These are phyloP conservation scores for Anguilla japonica DNA, from an alignment of 2,113 vertebrate species.

Conservation along the genomic window DNA sequence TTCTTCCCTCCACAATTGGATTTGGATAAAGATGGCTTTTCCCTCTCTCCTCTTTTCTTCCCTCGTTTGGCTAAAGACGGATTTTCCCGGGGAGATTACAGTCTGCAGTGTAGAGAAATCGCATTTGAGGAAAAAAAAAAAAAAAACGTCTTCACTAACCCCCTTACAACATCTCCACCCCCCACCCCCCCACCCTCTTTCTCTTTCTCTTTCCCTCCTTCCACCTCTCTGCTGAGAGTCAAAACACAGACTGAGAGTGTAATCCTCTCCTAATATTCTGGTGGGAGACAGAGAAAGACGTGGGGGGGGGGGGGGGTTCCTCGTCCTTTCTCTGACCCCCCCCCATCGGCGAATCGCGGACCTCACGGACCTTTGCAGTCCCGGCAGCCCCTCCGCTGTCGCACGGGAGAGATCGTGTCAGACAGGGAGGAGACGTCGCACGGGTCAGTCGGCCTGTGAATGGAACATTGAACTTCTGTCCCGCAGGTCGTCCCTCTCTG, in stretches of 20 bases:
- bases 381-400: too few species aligned
- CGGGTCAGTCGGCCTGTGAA: too few species aligned
- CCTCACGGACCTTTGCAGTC: not conserved
- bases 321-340: conserved; percentile 39
- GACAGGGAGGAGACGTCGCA: too few species aligned
- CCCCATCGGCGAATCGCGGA: conserved; percentile 19
- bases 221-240: conserved; percentile 8
- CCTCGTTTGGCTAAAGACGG: conserved; percentile 70
- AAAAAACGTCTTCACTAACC: conserved; percentile 48
- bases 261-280: conserved; percentile 30
- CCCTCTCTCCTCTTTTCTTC: conserved; percentile 73
- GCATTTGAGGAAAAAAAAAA: conserved; percentile 41
- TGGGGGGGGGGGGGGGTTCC: conserved; percentile 52
- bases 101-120: conserved; percentile 38
- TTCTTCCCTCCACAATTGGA: conserved; percentile 74
- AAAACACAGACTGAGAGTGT: conserved; percentile 16
- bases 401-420: too few species aligned
- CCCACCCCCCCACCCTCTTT: not conserved
- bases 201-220: not conserved
- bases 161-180: conserved; percentile 34
- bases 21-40: conserved; percentile 78
- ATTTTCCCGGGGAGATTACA: conserved; percentile 73
- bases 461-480: too few species aligned
- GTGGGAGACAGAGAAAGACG: conserved; percentile 29
- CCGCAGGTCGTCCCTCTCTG: not conserved